Conservation (phyloP, 2,113 vertebrate species). For the Uria aalge region DNA sequence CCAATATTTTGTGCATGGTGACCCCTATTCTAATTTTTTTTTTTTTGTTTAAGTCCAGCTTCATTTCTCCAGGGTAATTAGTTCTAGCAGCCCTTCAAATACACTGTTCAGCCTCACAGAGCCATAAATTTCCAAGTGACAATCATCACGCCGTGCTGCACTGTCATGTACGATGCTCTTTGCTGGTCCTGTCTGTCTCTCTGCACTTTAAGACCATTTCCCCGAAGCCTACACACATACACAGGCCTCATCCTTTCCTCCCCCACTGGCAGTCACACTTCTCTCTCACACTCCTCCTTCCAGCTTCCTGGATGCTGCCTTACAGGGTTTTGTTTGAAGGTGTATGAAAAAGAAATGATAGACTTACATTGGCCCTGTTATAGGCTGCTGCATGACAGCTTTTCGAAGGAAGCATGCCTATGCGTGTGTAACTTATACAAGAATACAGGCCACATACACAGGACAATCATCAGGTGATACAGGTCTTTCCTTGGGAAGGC, state of each 20-base stretch:
- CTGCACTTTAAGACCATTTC: not conserved
- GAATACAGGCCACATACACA: not conserved
- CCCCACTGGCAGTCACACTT: not conserved
- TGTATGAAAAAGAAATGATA: not conserved
- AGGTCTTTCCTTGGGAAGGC: not conserved
- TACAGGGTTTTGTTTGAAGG: conserved; percentile 27
- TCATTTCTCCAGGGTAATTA: conserved; percentile 26
- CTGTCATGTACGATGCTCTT: not conserved
- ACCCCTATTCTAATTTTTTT: not conserved
- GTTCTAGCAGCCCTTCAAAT: not conserved
- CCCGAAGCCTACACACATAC: not conserved
- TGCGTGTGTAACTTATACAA: not conserved
- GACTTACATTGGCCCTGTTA: not conserved
- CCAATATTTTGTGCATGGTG: not conserved
- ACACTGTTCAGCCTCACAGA: not conserved
- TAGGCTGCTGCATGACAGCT: not conserved
- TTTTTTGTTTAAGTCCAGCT: not conserved
- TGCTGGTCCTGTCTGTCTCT: not conserved
- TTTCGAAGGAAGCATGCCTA: not conserved
- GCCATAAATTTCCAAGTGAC: not conserved
- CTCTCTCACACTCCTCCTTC: not conserved
- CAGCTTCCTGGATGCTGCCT: not conserved
- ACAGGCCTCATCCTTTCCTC: not conserved
- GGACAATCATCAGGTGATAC: not conserved
- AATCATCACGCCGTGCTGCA: not conserved